These are phyloP conservation scores for Panonychus citri DNA, from an alignment of 1,140 invertebrate species.

Conservation along the genomic window DNA sequence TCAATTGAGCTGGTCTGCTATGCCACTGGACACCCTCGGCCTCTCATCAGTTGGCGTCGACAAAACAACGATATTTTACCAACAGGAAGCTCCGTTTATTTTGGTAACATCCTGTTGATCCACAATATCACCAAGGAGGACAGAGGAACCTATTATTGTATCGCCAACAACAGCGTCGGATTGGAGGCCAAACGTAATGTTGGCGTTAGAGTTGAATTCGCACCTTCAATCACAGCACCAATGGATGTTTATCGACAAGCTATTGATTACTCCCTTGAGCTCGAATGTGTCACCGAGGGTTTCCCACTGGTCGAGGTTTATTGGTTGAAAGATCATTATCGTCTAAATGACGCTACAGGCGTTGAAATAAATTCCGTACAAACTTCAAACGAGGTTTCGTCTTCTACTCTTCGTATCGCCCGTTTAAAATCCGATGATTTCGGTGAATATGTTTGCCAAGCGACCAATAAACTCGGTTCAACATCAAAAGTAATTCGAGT, in stretches of 20 bases:
- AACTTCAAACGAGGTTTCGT: slow-evolving; percentile 64
- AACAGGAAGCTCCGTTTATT: slow-evolving; percentile 29
- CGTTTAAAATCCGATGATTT: slow-evolving; percentile 73
- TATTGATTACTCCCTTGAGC: slow-evolving; percentile 69
- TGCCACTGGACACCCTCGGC: slow-evolving; percentile 44
- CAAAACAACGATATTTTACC: slow-evolving; percentile 79
- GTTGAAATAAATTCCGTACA: slow-evolving; percentile 65
- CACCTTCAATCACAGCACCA: slow-evolving; percentile 40
- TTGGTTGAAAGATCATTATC: slow-evolving; percentile 57
- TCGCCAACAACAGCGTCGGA: slow-evolving; percentile 59
- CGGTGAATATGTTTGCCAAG: slow-evolving; percentile 60
- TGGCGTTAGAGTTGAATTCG: slow-evolving; percentile 55
- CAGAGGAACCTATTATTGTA: slow-evolving; percentile 74
- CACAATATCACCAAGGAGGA: slow-evolving; percentile 47
- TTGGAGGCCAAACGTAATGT: slow-evolving; percentile 58
- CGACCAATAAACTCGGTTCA: slow-evolving; percentile 58
- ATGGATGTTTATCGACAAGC: slow-evolving; percentile 41
- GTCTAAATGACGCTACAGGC: slow-evolving; percentile 62
- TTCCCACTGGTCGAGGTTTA: slow-evolving; percentile 61
- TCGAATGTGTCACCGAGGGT: slow-evolving; percentile 73
- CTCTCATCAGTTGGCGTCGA: slow-evolving; percentile 65
- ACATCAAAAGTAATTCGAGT: slow-evolving; percentile 44
- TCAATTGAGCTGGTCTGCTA: slow-evolving; percentile 60
- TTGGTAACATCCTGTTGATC: slow-evolving; percentile 53
- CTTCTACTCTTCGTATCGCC: slow-evolving; percentile 60